Base-by-base conservation (phyloP, 1,140 invertebrate genomes). In the Eulimnadia texana region DNA sequence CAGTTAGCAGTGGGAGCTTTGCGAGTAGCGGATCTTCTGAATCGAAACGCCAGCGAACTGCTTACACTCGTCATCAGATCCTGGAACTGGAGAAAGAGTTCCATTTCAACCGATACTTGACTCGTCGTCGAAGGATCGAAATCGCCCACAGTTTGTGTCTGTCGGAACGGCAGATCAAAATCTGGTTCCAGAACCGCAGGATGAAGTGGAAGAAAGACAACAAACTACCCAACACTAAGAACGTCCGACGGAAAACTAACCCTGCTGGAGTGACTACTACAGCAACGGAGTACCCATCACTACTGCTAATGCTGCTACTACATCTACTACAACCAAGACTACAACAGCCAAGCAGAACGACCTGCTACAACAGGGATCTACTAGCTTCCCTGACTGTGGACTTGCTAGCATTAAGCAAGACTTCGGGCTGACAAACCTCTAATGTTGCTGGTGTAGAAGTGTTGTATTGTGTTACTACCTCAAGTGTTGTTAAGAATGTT, bases 131-230 rank as follows among this genome's bases (percentile, higher is more conserved):
- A 76, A 79, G 94, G 68, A 97, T 98, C 76, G 94, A 98, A 78
- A 96, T 98, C 71, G 94, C 93, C 22, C 93, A 97, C 75, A 90
- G 90, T 67, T 79, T 97, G 70, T 90, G 91, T 70, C 78, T 97
- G 64, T 93, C 90, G 28, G 94, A 98, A 72, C 78, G 94, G 66
- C 94, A 97, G 78, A 97, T 97, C 69, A 98, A 98, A 81, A 97
- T 97, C 70, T 97, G 93, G 93, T 95, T 95, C 71, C 91, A 95
- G 72, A 94, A 95, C 72, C 79, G 91, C 64, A 74, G 86, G 59
- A 97, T 97, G 93, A 97, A 96, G 73, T 95, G 87, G 86, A 97
- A 97, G 76, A 96, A 97, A 73, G 92, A 96, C 79, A 93, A 95
- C 79, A 95, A 95, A 77, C 77, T 95, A 66, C 92, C 92, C 51